Evolutionary conservation across 53 echinoderm and acorn worm genomes (phyloP).

Genomic region (Crossaster papposus): DNA sequence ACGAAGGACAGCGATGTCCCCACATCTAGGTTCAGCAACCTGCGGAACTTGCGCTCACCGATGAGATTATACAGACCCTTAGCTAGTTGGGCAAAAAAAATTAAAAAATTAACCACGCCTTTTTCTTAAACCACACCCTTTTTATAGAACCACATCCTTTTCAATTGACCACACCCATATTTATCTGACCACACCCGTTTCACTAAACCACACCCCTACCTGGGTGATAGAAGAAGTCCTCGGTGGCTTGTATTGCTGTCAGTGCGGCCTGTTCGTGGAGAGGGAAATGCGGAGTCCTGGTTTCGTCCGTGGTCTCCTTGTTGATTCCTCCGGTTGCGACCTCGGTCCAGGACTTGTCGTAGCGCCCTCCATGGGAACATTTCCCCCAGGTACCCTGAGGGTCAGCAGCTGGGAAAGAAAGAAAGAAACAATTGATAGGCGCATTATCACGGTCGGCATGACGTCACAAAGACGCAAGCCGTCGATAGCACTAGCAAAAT

Average conservation of each 20-base stretch:
- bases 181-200: too few species aligned
- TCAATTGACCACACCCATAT: too few species aligned
- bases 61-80: slow-evolving; percentile 5
- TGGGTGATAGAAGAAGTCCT: slow-evolving; percentile 48
- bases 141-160: not conserved
- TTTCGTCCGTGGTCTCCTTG: slow-evolving; percentile 45
- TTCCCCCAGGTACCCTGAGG: slow-evolving; percentile 22
- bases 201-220: not conserved
- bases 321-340: slow-evolving; percentile 58
- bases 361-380: slow-evolving; percentile 59
- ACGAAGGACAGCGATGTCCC: slow-evolving; percentile 62
- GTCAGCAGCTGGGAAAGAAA: not conserved
- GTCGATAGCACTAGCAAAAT: too few species aligned
- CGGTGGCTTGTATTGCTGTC: slow-evolving; percentile 55
- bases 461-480: too few species aligned
- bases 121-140: not conserved
- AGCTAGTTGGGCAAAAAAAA: not conserved
- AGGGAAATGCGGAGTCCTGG: slow-evolving; percentile 47
- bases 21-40: slow-evolving; percentile 53
- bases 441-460: too few species aligned
- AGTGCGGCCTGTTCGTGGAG: slow-evolving; percentile 61
- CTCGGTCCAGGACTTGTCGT: slow-evolving; percentile 15
- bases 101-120: not conserved
- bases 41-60: slow-evolving; percentile 53
- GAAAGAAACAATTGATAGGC: too few species aligned